Conservation (phyloP, 2,888 invertebrate genomes). For the Andrena hattorfiana region DNA sequence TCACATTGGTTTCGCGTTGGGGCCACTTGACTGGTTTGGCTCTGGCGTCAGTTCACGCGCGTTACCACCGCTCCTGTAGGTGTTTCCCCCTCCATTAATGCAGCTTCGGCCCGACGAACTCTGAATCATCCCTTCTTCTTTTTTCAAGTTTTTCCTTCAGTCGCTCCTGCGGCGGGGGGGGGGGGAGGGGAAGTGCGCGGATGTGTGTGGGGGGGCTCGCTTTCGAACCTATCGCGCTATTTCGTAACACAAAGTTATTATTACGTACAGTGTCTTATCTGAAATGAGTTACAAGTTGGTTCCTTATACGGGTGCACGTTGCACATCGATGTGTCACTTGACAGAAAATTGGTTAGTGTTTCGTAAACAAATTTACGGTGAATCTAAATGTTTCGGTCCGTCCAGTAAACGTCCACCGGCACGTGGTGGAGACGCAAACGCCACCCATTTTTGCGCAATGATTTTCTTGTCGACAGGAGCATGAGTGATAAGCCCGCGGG, state of each 20-base stretch:
- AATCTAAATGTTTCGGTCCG: constrained; percentile 8
- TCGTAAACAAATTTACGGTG: not conserved
- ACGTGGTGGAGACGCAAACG: not conserved
- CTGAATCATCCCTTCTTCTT: constrained; percentile 41
- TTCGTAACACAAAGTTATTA: constrained; percentile 22
- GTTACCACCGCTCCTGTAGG: too few relatives aligned
- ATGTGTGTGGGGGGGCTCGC: not conserved
- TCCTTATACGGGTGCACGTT: not conserved
- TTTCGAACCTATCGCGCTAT: not conserved
- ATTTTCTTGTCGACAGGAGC: constrained; percentile 18
- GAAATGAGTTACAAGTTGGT: constrained; percentile 31
- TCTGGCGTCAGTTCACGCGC: too few relatives aligned
- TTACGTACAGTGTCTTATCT: constrained; percentile 20
- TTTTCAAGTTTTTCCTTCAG: constrained; percentile 33
- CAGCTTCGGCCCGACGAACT: too few relatives aligned
- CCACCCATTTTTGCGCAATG: not conserved
- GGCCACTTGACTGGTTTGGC: too few relatives aligned
- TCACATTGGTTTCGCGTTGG: too few relatives aligned
- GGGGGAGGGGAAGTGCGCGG: not conserved
- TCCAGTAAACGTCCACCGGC: not conserved
- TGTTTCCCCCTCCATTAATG: too few relatives aligned
- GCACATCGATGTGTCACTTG: constrained; percentile 6
- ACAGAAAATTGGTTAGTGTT: constrained; percentile 22
- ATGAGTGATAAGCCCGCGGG: constrained; percentile 2
- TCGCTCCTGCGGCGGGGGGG: not conserved